Evolutionary conservation across 2,888 invertebrate genomes (phyloP).

Genomic region (Coleophora deauratella): DNA sequence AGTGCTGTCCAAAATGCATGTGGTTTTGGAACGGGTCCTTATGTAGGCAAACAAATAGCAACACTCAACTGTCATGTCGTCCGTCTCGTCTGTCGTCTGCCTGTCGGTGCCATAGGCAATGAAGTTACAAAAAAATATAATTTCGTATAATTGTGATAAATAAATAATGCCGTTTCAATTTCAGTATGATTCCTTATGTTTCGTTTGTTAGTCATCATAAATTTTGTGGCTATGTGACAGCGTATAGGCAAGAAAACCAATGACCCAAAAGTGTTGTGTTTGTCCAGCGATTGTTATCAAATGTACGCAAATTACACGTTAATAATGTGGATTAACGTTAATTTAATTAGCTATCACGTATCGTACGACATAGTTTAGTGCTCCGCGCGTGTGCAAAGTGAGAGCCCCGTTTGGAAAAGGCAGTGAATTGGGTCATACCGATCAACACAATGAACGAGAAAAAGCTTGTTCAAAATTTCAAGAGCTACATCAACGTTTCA

Average conservation of each 20-base stretch:
- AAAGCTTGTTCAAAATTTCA: constrained; percentile 70
- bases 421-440: constrained; percentile 48
- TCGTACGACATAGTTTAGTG: constrained; percentile 24
- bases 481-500: constrained; percentile 70
- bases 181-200: constrained; percentile 17
- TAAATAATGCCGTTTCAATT: constrained; percentile 14
- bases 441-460: constrained; percentile 69
- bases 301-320: constrained; percentile 36
- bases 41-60: too few species aligned
- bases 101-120: constrained; percentile 4
- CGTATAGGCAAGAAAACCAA: too few species aligned
- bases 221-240: too few species aligned
- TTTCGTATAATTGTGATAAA: constrained; percentile 16
- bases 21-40: too few species aligned
- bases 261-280: constrained; percentile 19
- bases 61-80: not conserved
- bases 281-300: constrained; percentile 56
- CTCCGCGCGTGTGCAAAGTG: constrained; percentile 18
- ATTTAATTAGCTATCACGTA: constrained; percentile 29
- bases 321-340: constrained; percentile 52
- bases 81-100: constrained; percentile 10
- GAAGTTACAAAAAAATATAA: constrained; percentile 15
- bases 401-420: constrained; percentile 23
- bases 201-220: constrained; percentile 9
- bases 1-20: too few species aligned